Percentiles rank a stretch among this genome's conserved stretches.
phyloP scores from a whole-genome alignment of 2,113 vertebrate species.

The Bubalus kerabau region DNA sequence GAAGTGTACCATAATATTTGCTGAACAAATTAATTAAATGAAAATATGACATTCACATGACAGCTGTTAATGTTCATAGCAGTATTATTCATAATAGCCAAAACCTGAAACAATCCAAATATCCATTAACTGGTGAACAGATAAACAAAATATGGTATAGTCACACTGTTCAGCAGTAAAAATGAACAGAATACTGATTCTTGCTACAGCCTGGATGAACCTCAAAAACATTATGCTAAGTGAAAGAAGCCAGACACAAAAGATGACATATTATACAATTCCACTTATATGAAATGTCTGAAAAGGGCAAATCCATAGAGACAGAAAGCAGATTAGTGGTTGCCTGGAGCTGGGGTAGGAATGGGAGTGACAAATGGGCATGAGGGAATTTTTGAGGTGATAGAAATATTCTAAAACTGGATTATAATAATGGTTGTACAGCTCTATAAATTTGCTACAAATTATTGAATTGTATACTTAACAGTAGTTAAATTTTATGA shows the following conservation, averaged over 20 bases:
- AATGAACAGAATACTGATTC: conserved; percentile 27
- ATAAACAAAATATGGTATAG: neutral
- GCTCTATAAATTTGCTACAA: neutral
- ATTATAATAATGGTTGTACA: neutral
- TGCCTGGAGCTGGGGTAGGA: neutral
- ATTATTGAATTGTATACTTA: neutral
- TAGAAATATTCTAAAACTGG: neutral
- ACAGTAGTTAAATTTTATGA: neutral
- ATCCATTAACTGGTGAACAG: neutral
- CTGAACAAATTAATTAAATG: neutral
- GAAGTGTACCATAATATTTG: neutral
- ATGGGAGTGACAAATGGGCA: neutral
- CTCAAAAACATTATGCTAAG: neutral
- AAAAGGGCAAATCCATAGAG: neutral
- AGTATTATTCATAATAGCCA: neutral
- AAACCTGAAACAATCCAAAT: neutral
- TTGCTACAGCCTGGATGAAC: neutral
- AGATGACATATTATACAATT: neutral
- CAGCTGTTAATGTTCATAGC: neutral
- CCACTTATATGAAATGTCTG: neutral
- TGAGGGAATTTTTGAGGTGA: neutral
- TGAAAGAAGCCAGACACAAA: conserved; percentile 16
- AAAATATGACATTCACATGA: neutral
- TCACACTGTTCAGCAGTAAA: neutral
- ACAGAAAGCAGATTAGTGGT: neutral